Evolutionary conservation across 2,888 invertebrate species (phyloP).

Genomic region (Agrenia bidenticulata): DNA sequence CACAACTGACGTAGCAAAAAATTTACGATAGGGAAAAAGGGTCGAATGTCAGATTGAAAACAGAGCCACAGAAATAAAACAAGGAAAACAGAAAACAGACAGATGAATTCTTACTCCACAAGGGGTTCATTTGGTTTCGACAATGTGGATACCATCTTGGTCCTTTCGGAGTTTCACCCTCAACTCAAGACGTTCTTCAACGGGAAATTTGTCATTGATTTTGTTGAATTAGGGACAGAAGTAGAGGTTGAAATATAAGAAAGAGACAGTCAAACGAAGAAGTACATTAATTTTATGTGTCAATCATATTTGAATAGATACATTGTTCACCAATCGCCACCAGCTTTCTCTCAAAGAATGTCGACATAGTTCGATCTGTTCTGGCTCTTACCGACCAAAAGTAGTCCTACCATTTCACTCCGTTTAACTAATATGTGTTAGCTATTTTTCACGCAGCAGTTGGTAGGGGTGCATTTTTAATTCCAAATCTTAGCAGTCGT

Average conservation of each 20-base stretch:
- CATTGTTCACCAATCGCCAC: neutral
- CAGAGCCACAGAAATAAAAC: neutral
- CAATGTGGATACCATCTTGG: constrained; percentile 49
- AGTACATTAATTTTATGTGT: constrained; percentile 15
- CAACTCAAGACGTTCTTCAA: constrained; percentile 51
- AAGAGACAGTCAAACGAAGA: constrained; percentile 31
- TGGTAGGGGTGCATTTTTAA: too few species aligned
- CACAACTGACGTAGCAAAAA: too few species aligned
- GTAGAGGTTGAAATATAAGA: constrained; percentile 33
- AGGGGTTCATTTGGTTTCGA: constrained; percentile 49
- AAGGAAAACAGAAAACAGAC: constrained; percentile 11
- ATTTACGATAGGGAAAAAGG: neutral
- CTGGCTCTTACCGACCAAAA: too few species aligned
- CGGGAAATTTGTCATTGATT: constrained; percentile 13
- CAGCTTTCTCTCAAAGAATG: too few species aligned
- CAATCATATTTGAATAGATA: neutral
- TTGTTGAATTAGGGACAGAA: constrained; percentile 22
- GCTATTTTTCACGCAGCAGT: too few species aligned
- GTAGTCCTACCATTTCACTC: too few species aligned
- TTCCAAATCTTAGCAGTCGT: too few species aligned
- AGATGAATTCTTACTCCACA: constrained; percentile 28
- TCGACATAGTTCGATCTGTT: too few species aligned
- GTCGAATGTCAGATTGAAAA: neutral
- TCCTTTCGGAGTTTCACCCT: constrained; percentile 50
- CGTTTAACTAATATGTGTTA: too few species aligned